Percentiles rank a stretch among this genome's conserved stretches.
These are phyloP conservation scores for Bombus superbus DNA, from an alignment of 1,140 invertebrate species.

Conservation along the genomic window DNA sequence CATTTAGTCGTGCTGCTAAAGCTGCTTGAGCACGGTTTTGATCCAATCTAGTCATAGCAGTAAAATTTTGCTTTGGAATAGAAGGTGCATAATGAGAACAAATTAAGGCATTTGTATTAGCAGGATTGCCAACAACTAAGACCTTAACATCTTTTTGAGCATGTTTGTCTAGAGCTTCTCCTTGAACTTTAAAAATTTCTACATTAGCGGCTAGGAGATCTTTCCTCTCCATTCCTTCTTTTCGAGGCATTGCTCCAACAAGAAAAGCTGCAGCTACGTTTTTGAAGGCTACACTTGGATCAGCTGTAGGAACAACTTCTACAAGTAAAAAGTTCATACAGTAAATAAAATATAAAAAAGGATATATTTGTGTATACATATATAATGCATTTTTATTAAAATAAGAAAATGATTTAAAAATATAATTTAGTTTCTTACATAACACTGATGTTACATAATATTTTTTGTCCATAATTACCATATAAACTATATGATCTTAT, in stretches of 20 bases:
- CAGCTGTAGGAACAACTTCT: constrained; percentile 93
- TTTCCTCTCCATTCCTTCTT: constrained; percentile 99
- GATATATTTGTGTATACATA: neutral
- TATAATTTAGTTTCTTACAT: neutral
- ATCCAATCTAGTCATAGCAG: constrained; percentile 98
- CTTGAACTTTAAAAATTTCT: constrained; percentile 98
- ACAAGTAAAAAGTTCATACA: constrained; percentile 47
- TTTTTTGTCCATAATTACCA: neutral
- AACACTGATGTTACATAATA: constrained; percentile 5
- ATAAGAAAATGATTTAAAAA: neutral
- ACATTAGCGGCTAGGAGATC: constrained; percentile 98
- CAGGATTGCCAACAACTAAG: constrained; percentile 99
- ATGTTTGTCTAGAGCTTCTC: constrained; percentile 95
- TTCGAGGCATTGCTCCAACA: constrained; percentile 99
- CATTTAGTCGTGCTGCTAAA: constrained; percentile 87
- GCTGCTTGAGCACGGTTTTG: constrained; percentile 97
- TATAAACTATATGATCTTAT: neutral
- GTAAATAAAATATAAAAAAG: neutral
- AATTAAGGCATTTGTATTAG: constrained; percentile 99
- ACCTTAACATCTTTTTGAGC: constrained; percentile 98
- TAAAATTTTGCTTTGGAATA: constrained; percentile 98
- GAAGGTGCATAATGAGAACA: constrained; percentile 98
- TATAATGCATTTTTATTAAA: neutral
- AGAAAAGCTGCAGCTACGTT: constrained; percentile 99
- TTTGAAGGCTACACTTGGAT: constrained; percentile 95